These are phyloP conservation scores for Phyllotreta striolata DNA, from an alignment of 2,888 invertebrate genomes.

Conservation along the genomic window DNA sequence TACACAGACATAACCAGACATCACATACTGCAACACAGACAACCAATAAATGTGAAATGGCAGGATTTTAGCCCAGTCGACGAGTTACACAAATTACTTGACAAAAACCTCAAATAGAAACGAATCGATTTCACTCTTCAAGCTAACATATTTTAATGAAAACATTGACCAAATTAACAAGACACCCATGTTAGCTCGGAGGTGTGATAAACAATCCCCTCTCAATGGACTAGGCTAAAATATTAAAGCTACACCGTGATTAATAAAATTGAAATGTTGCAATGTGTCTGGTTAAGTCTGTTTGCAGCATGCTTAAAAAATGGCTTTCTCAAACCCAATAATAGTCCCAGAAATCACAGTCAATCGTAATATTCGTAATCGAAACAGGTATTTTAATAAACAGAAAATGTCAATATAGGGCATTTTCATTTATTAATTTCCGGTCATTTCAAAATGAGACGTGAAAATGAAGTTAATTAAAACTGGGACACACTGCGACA, in stretches of 20 bases:
- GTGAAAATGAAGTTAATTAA: too few species aligned
- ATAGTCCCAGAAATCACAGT: constrained; percentile 7
- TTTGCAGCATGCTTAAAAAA: constrained; percentile 59
- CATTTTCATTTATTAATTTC: too few species aligned
- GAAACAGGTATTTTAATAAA: too few species aligned
- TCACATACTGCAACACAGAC: constrained; percentile 63
- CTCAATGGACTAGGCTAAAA: constrained; percentile 15
- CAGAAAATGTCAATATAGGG: too few species aligned
- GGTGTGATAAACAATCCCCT: not conserved
- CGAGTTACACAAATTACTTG: not conserved
- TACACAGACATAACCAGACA: constrained; percentile 63
- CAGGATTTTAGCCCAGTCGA: constrained; percentile 18
- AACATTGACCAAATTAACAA: not conserved
- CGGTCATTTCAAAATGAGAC: too few species aligned
- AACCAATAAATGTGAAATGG: constrained; percentile 48
- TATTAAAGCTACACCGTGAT: constrained; percentile 30
- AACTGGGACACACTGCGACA: too few species aligned
- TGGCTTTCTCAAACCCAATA: constrained; percentile 16
- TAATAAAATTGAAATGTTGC: constrained; percentile 51
- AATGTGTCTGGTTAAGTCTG: constrained; percentile 63
- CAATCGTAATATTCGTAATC: not conserved
- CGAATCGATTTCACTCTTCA: not conserved
- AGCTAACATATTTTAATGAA: constrained; percentile 1
- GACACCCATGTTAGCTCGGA: too few species aligned
- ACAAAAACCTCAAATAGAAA: not conserved